phyloP scores from a whole-genome alignment of 2,888 invertebrate species.

The Archips crataeganus region DNA sequence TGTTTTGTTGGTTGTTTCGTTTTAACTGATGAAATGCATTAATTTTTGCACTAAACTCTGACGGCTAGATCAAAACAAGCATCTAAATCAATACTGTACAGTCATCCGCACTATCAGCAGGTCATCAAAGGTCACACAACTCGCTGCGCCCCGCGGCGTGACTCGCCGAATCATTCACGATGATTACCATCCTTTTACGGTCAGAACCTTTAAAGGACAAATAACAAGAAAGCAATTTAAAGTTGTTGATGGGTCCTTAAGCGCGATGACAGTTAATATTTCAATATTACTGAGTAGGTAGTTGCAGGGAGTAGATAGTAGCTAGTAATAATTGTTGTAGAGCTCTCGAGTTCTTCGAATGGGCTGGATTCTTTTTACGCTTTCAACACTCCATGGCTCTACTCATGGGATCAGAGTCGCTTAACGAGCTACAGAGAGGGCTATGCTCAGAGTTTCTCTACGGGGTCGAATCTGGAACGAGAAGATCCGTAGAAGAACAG shows the following conservation, averaged over 20 bases:
- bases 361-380: no score
- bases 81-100: not conserved
- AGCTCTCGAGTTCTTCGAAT: no score
- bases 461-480: no score
- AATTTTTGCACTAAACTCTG: not conserved
- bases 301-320: no score
- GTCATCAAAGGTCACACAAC: conserved; percentile 1
- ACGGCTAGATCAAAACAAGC: not conserved
- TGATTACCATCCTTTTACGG: conserved; percentile 31
- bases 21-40: no score
- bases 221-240: conserved; percentile 28
- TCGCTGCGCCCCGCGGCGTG: conserved; percentile 10
- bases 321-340: no score
- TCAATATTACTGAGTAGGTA: not conserved
- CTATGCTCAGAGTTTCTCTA: no score
- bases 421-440: no score
- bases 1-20: no score
- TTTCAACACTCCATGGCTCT: no score
- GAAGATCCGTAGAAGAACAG: no score
- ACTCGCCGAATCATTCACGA: conserved; percentile 8
- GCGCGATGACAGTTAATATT: not conserved
- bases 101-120: not conserved
- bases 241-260: conserved; percentile 6
- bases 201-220: conserved; percentile 22
- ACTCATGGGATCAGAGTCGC: no score